Evolutionary conservation across 2,888 invertebrate species (phyloP), one percentile per base, ranked within the genome.

Genomic region (Drosophila sordidula): DNA sequence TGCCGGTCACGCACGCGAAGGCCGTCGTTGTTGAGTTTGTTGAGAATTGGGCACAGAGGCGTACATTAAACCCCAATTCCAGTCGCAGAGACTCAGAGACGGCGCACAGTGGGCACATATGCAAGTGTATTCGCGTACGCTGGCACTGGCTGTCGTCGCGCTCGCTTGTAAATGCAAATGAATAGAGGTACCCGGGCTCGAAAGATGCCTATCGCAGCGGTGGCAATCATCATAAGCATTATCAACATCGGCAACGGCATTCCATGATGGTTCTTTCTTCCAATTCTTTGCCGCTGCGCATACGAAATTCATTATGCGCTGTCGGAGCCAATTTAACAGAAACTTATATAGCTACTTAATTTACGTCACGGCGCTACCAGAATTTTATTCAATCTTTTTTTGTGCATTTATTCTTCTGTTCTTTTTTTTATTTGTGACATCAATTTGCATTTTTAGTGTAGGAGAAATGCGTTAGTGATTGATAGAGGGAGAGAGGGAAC

Each of bases 1-100:
- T 90, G 89, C 90, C 71, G 82, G 78, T 77, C 90, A 89, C 87
- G 90, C 85, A 85, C 80, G 79, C 90, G 90, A 90, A 90, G 90
- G 90, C 90, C 90, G 87, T 62, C 64, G 74, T 55, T 62, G 66
- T 55, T 62, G 64, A 55, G 36, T 49, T 62, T 63, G 62, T 55
- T 46, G 44, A 69, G 78, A 85, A 87, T 85, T 83, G 83, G 73
- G 86, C 80, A 85, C 84, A 78, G 68, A 70, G 67, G 59, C 72
- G 78, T 75, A 57, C 78, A 59, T 78, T 86, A 80, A 85, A 80
- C 82, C 65, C 55, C 63, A 68, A 62, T 26, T 44, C 32, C 51
- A 58, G 44, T 39, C 18, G 11, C 56, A 26, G 71, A 67, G 70
- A 67, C 70, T 18, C 18, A 66, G 46, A 50, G 58, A 18, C 51